These are phyloP conservation scores for Rhodeus uyekii DNA, from an alignment of 2,797 vertebrate genomes.

Conservation along the genomic window DNA sequence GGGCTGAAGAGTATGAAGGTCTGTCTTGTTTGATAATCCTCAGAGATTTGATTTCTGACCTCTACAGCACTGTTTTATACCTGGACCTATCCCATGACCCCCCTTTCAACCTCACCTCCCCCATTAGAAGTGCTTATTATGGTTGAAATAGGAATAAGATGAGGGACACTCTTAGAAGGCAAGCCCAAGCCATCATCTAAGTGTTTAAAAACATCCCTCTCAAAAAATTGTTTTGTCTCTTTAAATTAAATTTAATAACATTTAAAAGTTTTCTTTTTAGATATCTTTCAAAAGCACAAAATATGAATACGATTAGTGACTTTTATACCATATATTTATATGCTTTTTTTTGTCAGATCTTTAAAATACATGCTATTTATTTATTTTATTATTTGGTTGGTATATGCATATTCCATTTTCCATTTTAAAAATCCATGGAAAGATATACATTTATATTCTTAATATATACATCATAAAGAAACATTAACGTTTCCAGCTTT, in stretches of 20 bases:
- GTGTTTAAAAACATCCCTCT: not conserved
- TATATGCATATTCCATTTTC: not conserved
- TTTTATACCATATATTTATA: not conserved
- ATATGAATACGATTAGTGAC: not conserved
- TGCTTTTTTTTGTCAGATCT: not conserved
- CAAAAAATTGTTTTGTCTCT: too few relatives aligned
- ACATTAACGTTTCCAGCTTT: not conserved
- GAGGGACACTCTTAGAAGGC: not conserved
- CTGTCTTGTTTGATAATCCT: slow-evolving; percentile 17
- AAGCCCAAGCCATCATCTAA: not conserved
- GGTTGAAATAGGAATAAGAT: not conserved
- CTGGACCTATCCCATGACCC: slow-evolving; percentile 43
- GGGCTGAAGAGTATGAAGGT: not conserved
- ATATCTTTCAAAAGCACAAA: not conserved
- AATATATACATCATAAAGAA: not conserved
- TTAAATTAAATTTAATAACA: not conserved
- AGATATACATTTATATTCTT: not conserved
- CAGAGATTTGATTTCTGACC: slow-evolving; percentile 41
- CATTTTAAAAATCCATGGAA: not conserved
- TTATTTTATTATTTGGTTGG: not conserved
- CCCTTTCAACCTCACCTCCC: slow-evolving; percentile 22
- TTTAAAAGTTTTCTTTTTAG: not conserved
- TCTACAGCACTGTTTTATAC: slow-evolving; percentile 39
- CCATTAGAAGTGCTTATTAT: slow-evolving; percentile 35
- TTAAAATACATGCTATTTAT: not conserved